Evolutionary conservation across 2,888 invertebrate species (phyloP).

Genomic region (Linnaemya tessellans): DNA sequence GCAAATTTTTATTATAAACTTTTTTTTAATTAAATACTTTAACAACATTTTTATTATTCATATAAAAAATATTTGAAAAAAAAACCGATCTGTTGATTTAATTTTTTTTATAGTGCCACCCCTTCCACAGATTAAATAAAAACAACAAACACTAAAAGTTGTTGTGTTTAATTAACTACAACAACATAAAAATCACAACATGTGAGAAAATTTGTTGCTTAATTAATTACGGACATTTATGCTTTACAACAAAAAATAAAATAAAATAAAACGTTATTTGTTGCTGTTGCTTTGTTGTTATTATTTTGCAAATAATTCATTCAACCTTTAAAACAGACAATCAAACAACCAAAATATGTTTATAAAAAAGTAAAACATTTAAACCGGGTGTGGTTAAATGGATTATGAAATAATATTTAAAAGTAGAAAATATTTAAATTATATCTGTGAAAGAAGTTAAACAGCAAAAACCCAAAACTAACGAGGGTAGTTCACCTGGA

Average conservation of each 20-base stretch:
- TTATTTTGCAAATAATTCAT: slow-evolving; percentile 47
- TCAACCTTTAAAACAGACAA: slow-evolving; percentile 47
- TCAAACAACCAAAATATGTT: background rate
- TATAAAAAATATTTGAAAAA: slow-evolving; percentile 28
- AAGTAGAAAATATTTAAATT: slow-evolving; percentile 19
- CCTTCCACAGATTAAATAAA: slow-evolving; percentile 2
- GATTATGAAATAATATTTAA: slow-evolving; percentile 51
- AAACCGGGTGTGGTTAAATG: slow-evolving; percentile 45
- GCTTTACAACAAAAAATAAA: slow-evolving; percentile 27
- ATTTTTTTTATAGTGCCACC: slow-evolving; percentile 32
- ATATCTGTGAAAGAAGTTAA: slow-evolving; percentile 12
- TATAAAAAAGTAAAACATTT: background rate
- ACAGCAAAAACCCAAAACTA: background rate
- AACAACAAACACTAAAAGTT: slow-evolving; percentile 8
- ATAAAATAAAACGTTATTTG: background rate
- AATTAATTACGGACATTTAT: slow-evolving; percentile 61
- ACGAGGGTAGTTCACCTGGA: background rate
- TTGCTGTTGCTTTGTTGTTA: background rate
- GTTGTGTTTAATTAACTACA: slow-evolving; percentile 49
- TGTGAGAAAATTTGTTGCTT: slow-evolving; percentile 52
- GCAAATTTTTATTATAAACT: slow-evolving; percentile 20
- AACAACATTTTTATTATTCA: slow-evolving; percentile 26
- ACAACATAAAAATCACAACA: slow-evolving; percentile 40
- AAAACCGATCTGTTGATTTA: slow-evolving; percentile 49
- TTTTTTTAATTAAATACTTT: slow-evolving; percentile 12